Base-by-base conservation (phyloP, 2,888 invertebrate species). In the Ophioninae sp. region DNA sequence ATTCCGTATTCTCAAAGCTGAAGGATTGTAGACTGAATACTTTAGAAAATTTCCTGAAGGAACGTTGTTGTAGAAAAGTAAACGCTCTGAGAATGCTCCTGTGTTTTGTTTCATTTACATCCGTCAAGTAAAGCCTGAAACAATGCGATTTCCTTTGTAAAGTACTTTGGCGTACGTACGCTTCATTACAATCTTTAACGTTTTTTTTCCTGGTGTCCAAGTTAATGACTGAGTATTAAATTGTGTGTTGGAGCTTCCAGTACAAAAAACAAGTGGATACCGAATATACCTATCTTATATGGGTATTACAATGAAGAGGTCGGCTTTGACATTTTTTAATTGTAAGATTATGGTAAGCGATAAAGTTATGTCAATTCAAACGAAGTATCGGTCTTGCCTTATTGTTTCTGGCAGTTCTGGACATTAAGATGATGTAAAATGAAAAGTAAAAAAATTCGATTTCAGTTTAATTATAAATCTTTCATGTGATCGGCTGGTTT, bases 1-100 rank as follows among this genome's bases (percentile, higher is more conserved):
- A 21, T 59, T 59, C 67, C 59, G 68, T 13, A 30, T 56, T 59
- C 39, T 41, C 39, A 57, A 21, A 56, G 50, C 50, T 50, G 50
- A 50, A 50, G 17, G 6, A 50, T 50, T 50, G 50, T 17, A 10
- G 17, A 50, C 13, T 13, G 17, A 13, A 17, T 50, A 50, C 50
- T 17, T 10, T 1, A 13, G 13, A 13, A 6, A 50, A 17, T 50
- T 13, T 50, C 5, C 50, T 17, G 17, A 50, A 50, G 50, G 6
- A 50, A 50, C 13, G 13, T 17, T 17, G 13, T 17, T 10, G 50
- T 17, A 50, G 50, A 13, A 50, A 50, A 50, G 17, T 50, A 17
- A 50, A 50, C 17, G 50, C 50, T 50, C 50, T 10, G 50, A 50
- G 17, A 50, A 50, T 50, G 13, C 17, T 13, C 17, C 50, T 10